Base-by-base conservation (phyloP, 2,113 vertebrate species). In the Euleptes europaea region DNA sequence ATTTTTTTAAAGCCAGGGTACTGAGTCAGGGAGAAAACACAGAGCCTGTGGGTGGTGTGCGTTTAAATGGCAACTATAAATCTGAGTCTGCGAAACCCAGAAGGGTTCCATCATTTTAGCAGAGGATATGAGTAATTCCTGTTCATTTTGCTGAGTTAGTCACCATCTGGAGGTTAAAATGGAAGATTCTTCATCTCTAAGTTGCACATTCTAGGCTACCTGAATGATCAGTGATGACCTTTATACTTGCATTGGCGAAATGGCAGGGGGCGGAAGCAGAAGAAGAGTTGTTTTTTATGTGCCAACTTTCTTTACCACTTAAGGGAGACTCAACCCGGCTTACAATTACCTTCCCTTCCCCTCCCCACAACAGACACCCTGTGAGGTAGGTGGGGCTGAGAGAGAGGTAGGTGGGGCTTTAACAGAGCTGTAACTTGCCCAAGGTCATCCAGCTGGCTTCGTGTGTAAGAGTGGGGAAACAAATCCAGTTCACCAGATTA, bases 41-140 rank as follows among this genome's bases (percentile, higher is more conserved):
- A 31, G 84, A 72, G 66, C 31, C 17, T 60, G 35, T 31, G 84
- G 17, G 78, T 1, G 83, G 78, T 54, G 82, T 11, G 76, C 1
- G 47, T 67, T 73, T 86, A 83, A 90, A 33, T 65, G 81, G 0
- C 54, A 74, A 85, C 19, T 63, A 72, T 26, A n/a, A 3, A n/a
- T 78, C 82, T 63, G 57, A 83, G 31, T 66, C 33, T 69, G 69
- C 74, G 33, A 86, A 67, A 78, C 72, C 19, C 54, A 42, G n/a
- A 74, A 57, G 4, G 72, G 76, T 42, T 72, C n/a, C 81, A 86
- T 7, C 0, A 14, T 67, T 82, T 40, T 13, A 11, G 77, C 73
- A 35, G 26, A 87, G 21, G 15, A 78, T 78, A 72, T 60, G 3
- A 72, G 33, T 47, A 78, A 86, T 71, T 90, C 74, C 21, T 71